Evolutionary conservation across 2,797 vertebrate species (phyloP), one percentile per base, ranked within the genome.

Genomic region (Luscinia luscinia): DNA sequence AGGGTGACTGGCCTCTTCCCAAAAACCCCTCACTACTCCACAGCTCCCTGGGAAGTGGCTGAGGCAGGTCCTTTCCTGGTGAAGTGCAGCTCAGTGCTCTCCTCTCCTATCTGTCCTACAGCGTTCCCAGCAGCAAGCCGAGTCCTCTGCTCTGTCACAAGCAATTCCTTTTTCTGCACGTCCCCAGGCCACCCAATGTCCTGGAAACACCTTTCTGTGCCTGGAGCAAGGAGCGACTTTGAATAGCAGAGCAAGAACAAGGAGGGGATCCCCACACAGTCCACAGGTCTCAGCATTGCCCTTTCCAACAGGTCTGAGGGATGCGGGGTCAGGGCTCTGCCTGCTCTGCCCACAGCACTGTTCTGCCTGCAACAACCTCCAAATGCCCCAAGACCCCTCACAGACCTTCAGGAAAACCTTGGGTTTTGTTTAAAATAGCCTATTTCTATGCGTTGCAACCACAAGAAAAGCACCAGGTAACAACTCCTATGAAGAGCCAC

Each of bases 71-170:
- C 40, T 55, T 41, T 46, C 41, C 54, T 58, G 48, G 16, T 0
- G 0, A 52, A 72, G 74, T n/a, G 74, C 58, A 70, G 63, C 12
- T 15, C 90, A 49, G 43, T 0, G 2, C 48, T 66, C 52, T 48
- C 61, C 58, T 57, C 48, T 48, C 87, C 62, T 30, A 0, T 36
- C 77, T 64, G 61, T 36, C 88, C 84, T 27, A 9, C 0, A n/a
- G 0, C 5, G 63, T 55, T 81, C 63, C 66, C 90, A 62, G 84
- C 67, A 78, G 66, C 77, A 68, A 89, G 30, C 24, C 0, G 0
- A 64, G 59, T 62, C 66, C 88, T 78, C 92, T 59, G 64, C 73
- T 84, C 93, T 79, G 81, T 89, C 94, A 95, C 86, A 92, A 94
- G 57, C 75, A 82, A 89, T 93, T 92, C 86, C 59, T 63, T 89